phyloP scores from a whole-genome alignment of 2,113 vertebrate genomes.

The Apodemus speciosus region DNA sequence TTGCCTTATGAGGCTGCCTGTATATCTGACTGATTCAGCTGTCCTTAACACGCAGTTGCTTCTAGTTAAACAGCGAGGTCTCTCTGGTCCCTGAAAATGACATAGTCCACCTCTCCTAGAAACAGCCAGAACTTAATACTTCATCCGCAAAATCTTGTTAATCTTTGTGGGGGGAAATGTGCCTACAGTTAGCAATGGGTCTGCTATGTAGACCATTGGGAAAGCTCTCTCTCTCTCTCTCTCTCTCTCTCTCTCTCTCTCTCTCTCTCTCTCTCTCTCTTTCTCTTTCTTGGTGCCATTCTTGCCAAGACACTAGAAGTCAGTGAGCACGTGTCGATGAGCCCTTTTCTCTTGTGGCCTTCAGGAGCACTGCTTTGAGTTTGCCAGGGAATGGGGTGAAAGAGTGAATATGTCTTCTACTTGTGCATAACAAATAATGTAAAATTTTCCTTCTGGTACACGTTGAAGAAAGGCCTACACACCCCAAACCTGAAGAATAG shows the following conservation, averaged over 20 bases:
- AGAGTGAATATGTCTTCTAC: neutral
- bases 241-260: too few relatives aligned
- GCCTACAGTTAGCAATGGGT: neutral
- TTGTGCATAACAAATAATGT: neutral
- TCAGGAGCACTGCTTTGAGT: neutral
- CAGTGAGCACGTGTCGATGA: neutral
- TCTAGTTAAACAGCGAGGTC: neutral
- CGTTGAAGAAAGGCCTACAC: neutral
- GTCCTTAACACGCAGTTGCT: neutral
- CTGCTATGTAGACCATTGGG: too few relatives aligned
- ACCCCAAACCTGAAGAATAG: neutral
- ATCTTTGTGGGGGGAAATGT: neutral
- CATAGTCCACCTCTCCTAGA: neutral
- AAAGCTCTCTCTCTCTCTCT: neutral
- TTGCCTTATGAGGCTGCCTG: neutral
- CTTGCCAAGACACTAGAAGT: neutral
- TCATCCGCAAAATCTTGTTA: neutral
- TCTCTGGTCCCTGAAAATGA: neutral
- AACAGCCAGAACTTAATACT: neutral
- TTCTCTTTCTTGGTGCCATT: too few relatives aligned
- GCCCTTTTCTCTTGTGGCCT: neutral
- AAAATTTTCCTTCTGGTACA: neutral
- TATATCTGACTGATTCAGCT: accelerated
- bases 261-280: too few relatives aligned
- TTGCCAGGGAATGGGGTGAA: neutral